These are phyloP conservation scores for Orchestia grillus DNA, from an alignment of 1,140 invertebrate species.

Conservation along the genomic window DNA sequence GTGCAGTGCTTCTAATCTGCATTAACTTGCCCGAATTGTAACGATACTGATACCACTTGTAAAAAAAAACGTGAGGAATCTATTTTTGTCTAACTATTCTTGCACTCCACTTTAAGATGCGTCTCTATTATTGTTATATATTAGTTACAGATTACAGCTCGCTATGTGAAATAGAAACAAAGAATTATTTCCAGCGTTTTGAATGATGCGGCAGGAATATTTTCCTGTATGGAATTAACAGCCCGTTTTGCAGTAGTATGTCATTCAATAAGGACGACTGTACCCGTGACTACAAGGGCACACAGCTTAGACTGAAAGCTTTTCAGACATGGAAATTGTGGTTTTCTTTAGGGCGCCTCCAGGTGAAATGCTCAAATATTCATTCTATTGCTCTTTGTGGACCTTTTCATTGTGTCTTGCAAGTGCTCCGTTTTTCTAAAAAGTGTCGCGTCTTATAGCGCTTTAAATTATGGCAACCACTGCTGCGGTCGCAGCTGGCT, in stretches of 20 bases:
- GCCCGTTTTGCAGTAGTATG: not conserved
- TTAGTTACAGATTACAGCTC: too few relatives aligned
- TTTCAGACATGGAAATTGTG: not conserved
- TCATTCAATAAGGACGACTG: not conserved
- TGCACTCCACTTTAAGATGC: too few relatives aligned
- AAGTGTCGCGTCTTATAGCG: not conserved
- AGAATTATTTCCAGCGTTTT: not conserved
- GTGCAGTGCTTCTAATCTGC: too few relatives aligned
- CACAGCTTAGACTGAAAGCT: not conserved
- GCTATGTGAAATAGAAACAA: too few relatives aligned
- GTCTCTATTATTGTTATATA: too few relatives aligned
- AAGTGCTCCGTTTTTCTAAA: not conserved
- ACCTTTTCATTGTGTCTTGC: not conserved
- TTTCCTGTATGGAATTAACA: not conserved
- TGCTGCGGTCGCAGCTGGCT: not conserved
- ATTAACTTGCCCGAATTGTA: too few relatives aligned
- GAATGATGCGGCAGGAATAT: not conserved
- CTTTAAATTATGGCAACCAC: not conserved
- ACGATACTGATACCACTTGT: too few relatives aligned
- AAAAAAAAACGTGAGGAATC: too few relatives aligned
- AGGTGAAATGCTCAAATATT: slow-evolving; percentile 22
- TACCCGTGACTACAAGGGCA: not conserved
- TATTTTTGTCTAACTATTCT: too few relatives aligned
- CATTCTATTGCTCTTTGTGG: not conserved
- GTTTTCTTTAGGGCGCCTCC: not conserved